Base-by-base conservation (phyloP, 2,888 invertebrate species). In the Hemicrepidius hirtus region DNA sequence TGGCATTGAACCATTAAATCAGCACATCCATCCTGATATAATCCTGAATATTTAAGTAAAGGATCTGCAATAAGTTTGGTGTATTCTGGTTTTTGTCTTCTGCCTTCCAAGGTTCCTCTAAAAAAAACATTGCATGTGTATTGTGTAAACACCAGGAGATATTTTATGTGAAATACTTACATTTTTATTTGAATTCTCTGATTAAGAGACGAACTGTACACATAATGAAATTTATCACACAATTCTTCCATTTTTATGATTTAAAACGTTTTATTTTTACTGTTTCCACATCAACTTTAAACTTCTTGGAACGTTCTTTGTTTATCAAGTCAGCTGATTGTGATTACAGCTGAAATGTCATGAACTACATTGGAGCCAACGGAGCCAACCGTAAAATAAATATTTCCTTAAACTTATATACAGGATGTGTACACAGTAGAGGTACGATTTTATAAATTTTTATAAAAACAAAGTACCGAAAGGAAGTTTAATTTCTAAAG, bases 91-190 rank as follows among this genome's bases (percentile, higher is more conserved):
- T 95, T 93, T 60, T 94, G 90, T 68, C 95, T 90, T 84, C 94
- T 94, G 0, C 98, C 98, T 89, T 98, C 98, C 73, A 99, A 88
- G 1, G 97, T 97, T 6, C 98, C 97, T 81, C 97, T 97, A 82
- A 53, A 86, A 83, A 82, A 53, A 86, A 83, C 3, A 44, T 13
- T 7, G n/a, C n/a, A n/a, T n/a, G n/a, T n/a, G 13, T 44, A 4
- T 13, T 6, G 44, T 4, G 32, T 32, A 9, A 32, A 32, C 1
- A 32, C 9, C 5, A 3, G 5, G 32, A 44, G 3, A 7, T 41
- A 24, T 16, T 24, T 32, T 32, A 13, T 37, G 53, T 12, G 35
- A 21, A 32, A 6, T 73, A 78, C 93, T 91, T 89, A 97, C 96
- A 98, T 94, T 91, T 98, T 97, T 77, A 98, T 94, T 88, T 96